Conservation (phyloP, 1,140 invertebrate genomes). For the Brachionus rubens region DNA sequence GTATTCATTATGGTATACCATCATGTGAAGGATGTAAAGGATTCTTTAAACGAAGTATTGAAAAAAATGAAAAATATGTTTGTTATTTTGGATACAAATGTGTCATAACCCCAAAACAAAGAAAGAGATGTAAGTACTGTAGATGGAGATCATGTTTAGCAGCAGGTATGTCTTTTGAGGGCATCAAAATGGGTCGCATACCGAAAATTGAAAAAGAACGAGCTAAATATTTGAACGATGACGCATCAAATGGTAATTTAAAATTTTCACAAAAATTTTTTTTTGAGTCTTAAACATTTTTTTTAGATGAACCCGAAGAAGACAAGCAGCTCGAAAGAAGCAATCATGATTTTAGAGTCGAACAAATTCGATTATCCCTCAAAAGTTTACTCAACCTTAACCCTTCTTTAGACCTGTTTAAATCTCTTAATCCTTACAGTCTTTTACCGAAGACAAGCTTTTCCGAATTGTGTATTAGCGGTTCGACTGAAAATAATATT, state of each 20-base stretch:
- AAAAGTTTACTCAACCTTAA: conserved; percentile 15
- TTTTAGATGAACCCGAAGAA: background rate
- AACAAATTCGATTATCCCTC: background rate
- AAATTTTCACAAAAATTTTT: background rate
- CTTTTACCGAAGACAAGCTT: background rate
- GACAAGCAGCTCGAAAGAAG: background rate
- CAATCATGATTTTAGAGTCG: background rate
- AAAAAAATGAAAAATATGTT: conserved; percentile 60
- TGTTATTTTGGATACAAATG: conserved; percentile 60
- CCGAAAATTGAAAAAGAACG: conserved; percentile 38
- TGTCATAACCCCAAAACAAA: conserved; percentile 57
- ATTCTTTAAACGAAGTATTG: conserved; percentile 53
- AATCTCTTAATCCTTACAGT: background rate
- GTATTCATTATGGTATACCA: conserved; percentile 39
- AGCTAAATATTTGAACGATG: background rate
- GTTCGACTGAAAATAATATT: background rate
- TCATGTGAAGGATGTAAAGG: conserved; percentile 43
- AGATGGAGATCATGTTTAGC: conserved; percentile 60
- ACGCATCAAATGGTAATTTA: background rate
- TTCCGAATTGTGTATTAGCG: background rate
- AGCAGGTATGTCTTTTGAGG: conserved; percentile 43
- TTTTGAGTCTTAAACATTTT: background rate
- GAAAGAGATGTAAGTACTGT: conserved; percentile 60
- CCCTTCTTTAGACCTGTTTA: conserved; percentile 4
- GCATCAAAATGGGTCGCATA: conserved; percentile 42